Conservation (phyloP, 2,888 invertebrate species). For the Acanthosepion lycidas region DNA sequence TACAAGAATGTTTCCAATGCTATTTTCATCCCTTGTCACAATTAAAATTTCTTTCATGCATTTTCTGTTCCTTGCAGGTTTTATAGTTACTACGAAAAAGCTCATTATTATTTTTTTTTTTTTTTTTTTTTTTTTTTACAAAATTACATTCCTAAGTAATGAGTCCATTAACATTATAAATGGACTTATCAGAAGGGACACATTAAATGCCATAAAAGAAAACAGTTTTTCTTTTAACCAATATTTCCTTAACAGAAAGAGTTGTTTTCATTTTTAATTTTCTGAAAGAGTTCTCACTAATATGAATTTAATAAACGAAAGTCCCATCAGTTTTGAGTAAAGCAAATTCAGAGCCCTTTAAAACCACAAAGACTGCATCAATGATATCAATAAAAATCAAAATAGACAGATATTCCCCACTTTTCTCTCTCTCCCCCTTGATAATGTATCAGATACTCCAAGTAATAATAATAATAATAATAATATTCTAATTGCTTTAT, state of each 20-base stretch:
- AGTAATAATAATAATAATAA: neutral
- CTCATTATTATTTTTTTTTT: too few species aligned
- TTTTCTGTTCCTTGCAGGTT: too few species aligned
- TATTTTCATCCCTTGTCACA: too few species aligned
- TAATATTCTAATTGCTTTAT: constrained; percentile 1
- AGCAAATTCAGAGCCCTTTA: neutral
- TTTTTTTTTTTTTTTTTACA: neutral
- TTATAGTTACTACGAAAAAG: too few species aligned
- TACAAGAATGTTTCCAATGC: too few species aligned
- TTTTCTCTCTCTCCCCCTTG: neutral
- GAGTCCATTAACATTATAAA: too few species aligned
- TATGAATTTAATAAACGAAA: neutral
- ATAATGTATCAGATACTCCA: neutral
- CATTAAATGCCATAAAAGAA: neutral
- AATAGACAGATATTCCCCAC: neutral
- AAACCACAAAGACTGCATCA: neutral
- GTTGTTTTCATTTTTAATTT: neutral
- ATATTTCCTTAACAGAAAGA: neutral
- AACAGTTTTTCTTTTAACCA: too few species aligned
- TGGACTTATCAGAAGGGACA: too few species aligned
- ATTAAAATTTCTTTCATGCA: too few species aligned
- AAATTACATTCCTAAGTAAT: neutral
- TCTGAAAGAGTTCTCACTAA: neutral
- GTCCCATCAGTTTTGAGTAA: neutral
- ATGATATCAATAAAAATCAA: neutral